Percentiles rank a stretch among this genome's conserved stretches.
phyloP scores from a whole-genome alignment of 1,140 invertebrate species.

The Physella acuta region DNA sequence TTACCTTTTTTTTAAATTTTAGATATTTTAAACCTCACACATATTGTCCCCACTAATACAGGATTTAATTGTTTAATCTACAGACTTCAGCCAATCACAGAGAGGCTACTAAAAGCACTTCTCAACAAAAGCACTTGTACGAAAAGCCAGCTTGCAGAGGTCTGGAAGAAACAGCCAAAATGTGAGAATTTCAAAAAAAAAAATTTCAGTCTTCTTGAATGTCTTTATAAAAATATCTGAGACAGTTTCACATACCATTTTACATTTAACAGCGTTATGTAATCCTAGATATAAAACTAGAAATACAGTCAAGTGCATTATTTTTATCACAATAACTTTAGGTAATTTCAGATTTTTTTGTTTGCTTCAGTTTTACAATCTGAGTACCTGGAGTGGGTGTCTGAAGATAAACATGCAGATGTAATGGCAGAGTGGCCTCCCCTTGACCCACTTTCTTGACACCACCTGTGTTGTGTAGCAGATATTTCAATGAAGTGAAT shows the following conservation, averaged over 20 bases:
- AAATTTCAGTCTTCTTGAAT: background rate
- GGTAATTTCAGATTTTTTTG: background rate
- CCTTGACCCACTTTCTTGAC: background rate
- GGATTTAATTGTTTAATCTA: too few relatives aligned
- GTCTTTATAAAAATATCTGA: background rate
- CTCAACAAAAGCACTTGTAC: too few relatives aligned
- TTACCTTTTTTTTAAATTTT: background rate
- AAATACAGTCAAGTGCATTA: background rate
- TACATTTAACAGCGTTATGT: background rate
- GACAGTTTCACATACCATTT: background rate
- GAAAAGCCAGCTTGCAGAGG: too few relatives aligned
- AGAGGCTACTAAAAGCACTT: too few relatives aligned
- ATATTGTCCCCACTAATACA: background rate
- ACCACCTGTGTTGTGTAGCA: too few relatives aligned
- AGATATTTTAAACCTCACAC: background rate
- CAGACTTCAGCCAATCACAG: too few relatives aligned
- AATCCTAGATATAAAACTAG: background rate
- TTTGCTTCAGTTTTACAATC: slow-evolving; percentile 3
- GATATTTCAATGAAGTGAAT: too few relatives aligned
- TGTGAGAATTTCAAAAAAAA: background rate
- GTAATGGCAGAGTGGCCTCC: slow-evolving; percentile 16
- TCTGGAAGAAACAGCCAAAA: too few relatives aligned
- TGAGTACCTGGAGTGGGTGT: slow-evolving; percentile 22
- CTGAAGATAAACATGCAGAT: slow-evolving; percentile 6
- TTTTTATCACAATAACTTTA: background rate